Evolutionary conservation across 2,888 invertebrate species (phyloP), one percentile per base, ranked within the genome.

Genomic region (Ariolimax columbianus): DNA sequence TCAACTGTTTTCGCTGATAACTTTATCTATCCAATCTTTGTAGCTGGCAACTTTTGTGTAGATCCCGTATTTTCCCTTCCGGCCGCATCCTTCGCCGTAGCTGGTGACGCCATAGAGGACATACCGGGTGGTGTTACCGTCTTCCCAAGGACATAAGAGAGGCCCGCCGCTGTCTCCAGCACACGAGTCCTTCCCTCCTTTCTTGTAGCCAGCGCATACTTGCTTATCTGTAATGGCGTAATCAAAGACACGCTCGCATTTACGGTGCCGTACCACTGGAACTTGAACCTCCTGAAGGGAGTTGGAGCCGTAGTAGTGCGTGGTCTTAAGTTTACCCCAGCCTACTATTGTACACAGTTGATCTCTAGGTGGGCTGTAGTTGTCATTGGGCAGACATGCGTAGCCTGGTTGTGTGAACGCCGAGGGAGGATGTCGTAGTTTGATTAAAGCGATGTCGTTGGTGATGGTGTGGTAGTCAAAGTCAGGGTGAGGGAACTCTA

Each of bases 1-100:
- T 81, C 85, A 77, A 80, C 86, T 87, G 66, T 88, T 87, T 17
- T 79, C 77, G 26, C 75, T 59, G 17, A 89, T 86, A 17, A 86
- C 90, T 70, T 89, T 81, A 23, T 89, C 86, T 59, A 98, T 97
- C 98, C 98, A 98, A 70, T 96, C 95, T 43, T 97, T 96, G 93
- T 97, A 98, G 92, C 97, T 98, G 26, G 97, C 96, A 30, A 98
- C 96, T 91, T 97, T 96, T 2, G 97, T 97, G 94, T 98, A 98
- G 89, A 98, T 98, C 33, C 98, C 98, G 92, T 97, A 98, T 94
- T 98, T 98, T 88, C 97, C 97, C 84, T 96, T 96, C 92, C 97
- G 96, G 26, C 98, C 98, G 93, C 98, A 98, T 30, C 98, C 98
- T 93, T 98, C 98, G 0, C 98, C 98, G 90, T 98, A 98, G 92